Evolutionary conservation across 1,140 invertebrate genomes (phyloP).

Genomic region (Geopemphigus sp.): DNA sequence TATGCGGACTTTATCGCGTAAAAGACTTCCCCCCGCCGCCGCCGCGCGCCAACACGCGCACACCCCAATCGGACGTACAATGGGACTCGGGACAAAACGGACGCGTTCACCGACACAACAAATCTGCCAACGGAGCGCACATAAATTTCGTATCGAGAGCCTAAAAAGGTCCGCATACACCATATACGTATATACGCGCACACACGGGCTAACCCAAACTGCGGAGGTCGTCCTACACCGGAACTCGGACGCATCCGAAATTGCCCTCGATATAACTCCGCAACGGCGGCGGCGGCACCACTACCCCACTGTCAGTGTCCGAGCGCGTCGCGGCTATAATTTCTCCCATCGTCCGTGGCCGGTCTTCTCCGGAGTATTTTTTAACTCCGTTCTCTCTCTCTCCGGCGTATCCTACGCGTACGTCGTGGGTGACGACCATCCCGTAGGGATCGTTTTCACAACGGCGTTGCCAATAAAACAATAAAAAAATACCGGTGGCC

Average conservation of each 20-base stretch:
- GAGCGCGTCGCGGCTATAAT: too few relatives aligned
- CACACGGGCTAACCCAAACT: too few relatives aligned
- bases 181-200: too few relatives aligned
- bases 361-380: constrained; percentile 17
- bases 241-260: constrained; percentile 43
- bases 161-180: constrained; percentile 19
- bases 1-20: too few relatives aligned
- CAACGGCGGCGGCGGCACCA: background rate
- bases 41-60: too few relatives aligned
- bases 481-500: constrained; percentile 45
- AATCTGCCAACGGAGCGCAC: constrained; percentile 46
- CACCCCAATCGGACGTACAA: constrained; percentile 5
- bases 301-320: too few relatives aligned
- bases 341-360: too few relatives aligned
- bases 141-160: constrained; percentile 44
- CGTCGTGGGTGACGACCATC: too few relatives aligned
- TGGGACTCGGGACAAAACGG: background rate
- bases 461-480: constrained; percentile 25
- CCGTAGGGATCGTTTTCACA: constrained; percentile 20
- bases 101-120: constrained; percentile 10
- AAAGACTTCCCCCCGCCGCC: constrained; percentile 11
- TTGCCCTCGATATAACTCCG: constrained; percentile 33
- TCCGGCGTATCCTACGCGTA: too few relatives aligned
- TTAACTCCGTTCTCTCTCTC: background rate
- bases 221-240: constrained; percentile 21